Base-by-base conservation (phyloP, 2,113 vertebrate species). In the Ursus arctos region DNA sequence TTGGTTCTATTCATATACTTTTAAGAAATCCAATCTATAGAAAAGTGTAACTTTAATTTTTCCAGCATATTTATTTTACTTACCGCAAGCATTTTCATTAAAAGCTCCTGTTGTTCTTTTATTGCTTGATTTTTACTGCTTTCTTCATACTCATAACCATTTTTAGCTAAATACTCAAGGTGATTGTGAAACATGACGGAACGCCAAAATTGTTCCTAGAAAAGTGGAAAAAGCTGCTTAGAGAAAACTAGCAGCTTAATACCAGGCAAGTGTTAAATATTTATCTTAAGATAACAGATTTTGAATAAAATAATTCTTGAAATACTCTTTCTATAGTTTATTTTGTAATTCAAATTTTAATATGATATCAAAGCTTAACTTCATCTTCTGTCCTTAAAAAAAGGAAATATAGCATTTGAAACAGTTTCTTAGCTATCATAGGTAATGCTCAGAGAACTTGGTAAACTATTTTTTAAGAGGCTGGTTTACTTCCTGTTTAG, bases 31-130 rank as follows among this genome's bases (percentile, higher is more conserved):
- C 59, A 93, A 87, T 51, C 57, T 91, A 79, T 4, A 92, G 82
- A 91, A 95, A 95, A 95, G 13, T 21, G 89, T 86, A 74, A 61
- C 26, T 92, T 86, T 13, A 72, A 43, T 80, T 43, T 87, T 92
- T 86, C 55, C 63, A 90, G n/a, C 53, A 2, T 83, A 63, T 88
- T 94, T 91, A 91, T 94, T 96, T 87, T 51, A 99, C 99, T 99
- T 94, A 99, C 99, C 1, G 99, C 99, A 98, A 99, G 99, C 99
- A 99, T 99, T 98, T 99, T 99, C 99, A 99, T 99, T 85, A 99
- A 93, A 82, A 99, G 99, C 96, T 99, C 99, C 97, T 99, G 99
- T 95, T 99, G 99, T 82, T 99, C 99, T 97, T 99, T 99, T 97
- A 99, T 97, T 4, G 99, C 98, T 89, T 98, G 99, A 74, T 57